Conservation (phyloP, 23 tunicate genomes). For the Ciona savignyi region DNA sequence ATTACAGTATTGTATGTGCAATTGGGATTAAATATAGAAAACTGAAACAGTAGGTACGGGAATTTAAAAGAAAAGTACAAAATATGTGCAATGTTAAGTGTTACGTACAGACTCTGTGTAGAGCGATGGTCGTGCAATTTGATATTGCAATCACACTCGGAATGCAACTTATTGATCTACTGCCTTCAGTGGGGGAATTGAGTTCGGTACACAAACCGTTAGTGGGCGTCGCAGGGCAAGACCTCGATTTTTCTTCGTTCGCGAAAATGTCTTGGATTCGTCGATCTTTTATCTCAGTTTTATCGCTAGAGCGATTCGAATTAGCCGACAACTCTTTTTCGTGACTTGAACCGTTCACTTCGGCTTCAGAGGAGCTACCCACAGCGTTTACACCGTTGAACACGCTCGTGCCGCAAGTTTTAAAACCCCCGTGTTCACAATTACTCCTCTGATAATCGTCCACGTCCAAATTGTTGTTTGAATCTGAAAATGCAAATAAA, state of each 20-base stretch:
- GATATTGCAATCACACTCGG: background rate
- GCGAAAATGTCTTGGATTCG: conserved; percentile 5
- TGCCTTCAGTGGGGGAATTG: background rate
- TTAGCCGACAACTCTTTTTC: background rate
- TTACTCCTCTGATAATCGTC: background rate
- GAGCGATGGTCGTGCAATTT: background rate
- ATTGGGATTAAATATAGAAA: background rate
- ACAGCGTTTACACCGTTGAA: no score
- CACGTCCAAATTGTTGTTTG: background rate
- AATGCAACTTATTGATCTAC: background rate
- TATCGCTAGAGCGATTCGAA: background rate
- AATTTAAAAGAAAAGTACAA: background rate
- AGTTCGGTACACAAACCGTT: background rate
- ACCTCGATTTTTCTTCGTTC: conserved; percentile 22
- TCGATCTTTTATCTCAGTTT: background rate
- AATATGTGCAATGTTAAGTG: no score
- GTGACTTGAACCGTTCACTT: no score
- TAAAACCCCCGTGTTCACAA: no score
- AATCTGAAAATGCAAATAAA: background rate
- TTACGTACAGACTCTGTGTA: background rate
- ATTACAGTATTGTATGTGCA: background rate
- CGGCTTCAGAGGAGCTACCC: no score
- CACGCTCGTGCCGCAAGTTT: no score
- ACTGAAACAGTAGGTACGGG: background rate
- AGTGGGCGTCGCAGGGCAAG: conserved; percentile 64